These are phyloP conservation scores for Platysteira castanea DNA, from an alignment of 2,113 vertebrate species.

Conservation along the genomic window DNA sequence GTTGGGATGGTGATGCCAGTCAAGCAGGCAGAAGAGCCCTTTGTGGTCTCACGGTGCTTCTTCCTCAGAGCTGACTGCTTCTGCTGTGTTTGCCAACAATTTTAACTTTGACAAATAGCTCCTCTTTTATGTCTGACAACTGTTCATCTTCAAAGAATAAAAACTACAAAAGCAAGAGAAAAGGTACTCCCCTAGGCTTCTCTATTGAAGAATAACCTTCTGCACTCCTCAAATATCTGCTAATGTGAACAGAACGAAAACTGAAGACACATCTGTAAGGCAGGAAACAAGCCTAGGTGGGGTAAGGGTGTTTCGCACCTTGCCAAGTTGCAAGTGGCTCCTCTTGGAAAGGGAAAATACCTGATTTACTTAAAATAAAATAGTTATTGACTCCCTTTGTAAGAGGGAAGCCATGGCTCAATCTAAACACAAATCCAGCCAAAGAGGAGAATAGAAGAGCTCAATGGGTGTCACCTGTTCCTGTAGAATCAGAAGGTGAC, in stretches of 20 bases:
- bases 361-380: not conserved
- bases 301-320: not conserved
- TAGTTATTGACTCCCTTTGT: not conserved
- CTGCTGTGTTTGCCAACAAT: not conserved
- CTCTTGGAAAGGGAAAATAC: not conserved
- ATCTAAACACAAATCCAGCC: not conserved
- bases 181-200: not conserved
- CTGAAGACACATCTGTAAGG: not conserved
- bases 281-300: not conserved
- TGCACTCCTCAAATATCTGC: not conserved
- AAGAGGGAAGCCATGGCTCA: not conserved
- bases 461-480: not conserved
- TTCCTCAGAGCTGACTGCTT: not conserved
- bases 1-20: not conserved
- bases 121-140: slow-evolving; percentile 1
- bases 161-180: not conserved
- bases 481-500: not conserved
- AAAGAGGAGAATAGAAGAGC: not conserved
- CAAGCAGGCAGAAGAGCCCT: not conserved
- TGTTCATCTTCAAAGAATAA: not conserved
- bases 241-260: not conserved
- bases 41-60: accelerated
- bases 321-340: not conserved
- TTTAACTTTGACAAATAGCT: not conserved
- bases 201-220: not conserved